Conservation (phyloP, 2,113 vertebrate species). For the Marmota monax region DNA sequence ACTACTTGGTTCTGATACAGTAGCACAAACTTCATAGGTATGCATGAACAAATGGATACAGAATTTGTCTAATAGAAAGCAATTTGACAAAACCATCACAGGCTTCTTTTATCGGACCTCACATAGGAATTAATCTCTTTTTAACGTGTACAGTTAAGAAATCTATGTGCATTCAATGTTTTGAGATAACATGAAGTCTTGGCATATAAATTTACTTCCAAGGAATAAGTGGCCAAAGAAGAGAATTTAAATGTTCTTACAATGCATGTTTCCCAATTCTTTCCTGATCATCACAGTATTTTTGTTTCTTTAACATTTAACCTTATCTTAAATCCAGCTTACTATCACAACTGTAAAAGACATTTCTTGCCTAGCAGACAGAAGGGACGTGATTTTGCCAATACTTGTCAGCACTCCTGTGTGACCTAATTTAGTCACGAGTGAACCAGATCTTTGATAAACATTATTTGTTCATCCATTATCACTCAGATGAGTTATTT, state of each 20-base stretch:
- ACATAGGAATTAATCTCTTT: not conserved
- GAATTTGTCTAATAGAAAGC: not conserved
- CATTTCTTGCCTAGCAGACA: not conserved
- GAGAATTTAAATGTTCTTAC: not conserved
- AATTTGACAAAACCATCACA: not conserved
- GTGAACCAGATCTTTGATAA: constrained; percentile 18
- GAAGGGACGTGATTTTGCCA: not conserved
- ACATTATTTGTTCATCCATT: not conserved
- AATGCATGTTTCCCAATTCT: not conserved
- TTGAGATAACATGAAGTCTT: not conserved
- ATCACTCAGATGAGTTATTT: not conserved
- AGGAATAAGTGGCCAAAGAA: not conserved
- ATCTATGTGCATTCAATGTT: not conserved
- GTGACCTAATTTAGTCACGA: constrained; percentile 36
- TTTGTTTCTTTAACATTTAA: constrained; percentile 12
- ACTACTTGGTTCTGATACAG: not conserved
- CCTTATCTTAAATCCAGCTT: not conserved
- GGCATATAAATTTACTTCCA: not conserved
- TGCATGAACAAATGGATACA: too few species aligned
- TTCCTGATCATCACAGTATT: not conserved
- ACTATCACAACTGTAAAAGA: not conserved
- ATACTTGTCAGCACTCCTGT: not conserved
- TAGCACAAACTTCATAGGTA: not conserved
- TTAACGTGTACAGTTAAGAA: not conserved
- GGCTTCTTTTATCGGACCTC: not conserved